Evolutionary conservation across 2,113 vertebrate species (phyloP).

Genomic region (Helogale parvula): DNA sequence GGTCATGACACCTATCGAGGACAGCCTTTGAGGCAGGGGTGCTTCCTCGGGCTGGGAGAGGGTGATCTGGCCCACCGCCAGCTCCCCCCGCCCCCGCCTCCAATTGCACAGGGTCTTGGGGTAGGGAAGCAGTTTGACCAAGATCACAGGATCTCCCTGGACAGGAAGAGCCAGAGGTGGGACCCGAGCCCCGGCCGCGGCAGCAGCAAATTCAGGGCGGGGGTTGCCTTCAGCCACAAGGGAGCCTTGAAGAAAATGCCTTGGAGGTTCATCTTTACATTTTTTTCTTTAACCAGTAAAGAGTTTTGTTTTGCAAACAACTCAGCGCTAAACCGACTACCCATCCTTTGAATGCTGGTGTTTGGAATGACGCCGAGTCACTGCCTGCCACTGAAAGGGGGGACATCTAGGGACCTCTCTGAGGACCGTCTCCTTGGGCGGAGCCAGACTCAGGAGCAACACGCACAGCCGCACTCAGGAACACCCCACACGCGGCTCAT

Average conservation of each 20-base stretch:
- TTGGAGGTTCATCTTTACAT: rapidly evolving
- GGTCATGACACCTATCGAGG: not conserved
- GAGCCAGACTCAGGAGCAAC: not conserved
- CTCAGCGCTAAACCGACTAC: not conserved
- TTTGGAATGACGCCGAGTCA: not conserved
- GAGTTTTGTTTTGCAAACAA: not conserved
- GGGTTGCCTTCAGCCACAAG: no score
- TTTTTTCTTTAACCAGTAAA: not conserved
- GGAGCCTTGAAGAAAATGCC: not conserved
- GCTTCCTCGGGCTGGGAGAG: not conserved
- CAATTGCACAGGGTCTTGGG: not conserved
- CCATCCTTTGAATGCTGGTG: not conserved
- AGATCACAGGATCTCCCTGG: not conserved
- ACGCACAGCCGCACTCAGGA: not conserved
- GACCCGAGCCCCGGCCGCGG: not conserved
- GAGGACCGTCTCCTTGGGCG: not conserved
- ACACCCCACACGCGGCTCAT: rapidly evolving
- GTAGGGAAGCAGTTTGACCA: not conserved
- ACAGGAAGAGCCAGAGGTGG: rapidly evolving
- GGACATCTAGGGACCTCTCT: rapidly evolving
- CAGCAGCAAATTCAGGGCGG: not conserved
- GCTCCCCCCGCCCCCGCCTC: rapidly evolving
- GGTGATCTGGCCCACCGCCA: rapidly evolving
- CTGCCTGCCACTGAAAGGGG: rapidly evolving
- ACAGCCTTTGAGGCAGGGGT: not conserved